Evolutionary conservation across 1,140 invertebrate genomes (phyloP).

Genomic region (Ceratitis capitata): DNA sequence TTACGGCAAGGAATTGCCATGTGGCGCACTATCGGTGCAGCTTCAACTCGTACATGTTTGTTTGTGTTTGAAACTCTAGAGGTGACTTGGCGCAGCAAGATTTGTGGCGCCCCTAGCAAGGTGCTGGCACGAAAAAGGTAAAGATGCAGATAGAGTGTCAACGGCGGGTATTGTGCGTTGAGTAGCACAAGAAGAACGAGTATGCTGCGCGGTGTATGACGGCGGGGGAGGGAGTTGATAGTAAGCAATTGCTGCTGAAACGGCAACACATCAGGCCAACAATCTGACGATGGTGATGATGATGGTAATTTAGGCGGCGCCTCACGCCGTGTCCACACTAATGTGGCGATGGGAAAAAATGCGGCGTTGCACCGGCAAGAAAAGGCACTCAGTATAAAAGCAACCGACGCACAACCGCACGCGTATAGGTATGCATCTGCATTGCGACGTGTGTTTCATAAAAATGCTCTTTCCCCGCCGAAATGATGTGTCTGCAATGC

Average conservation of each 20-base stretch:
- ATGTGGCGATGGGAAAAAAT: conserved; percentile 48
- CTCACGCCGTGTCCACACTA: conserved; percentile 61
- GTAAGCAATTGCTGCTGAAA: not conserved
- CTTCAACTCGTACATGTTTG: not conserved
- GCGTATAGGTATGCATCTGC: not conserved
- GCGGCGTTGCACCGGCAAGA: conserved; percentile 35
- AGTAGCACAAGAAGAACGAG: not conserved
- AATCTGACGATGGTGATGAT: conserved; percentile 37
- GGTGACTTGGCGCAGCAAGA: not conserved
- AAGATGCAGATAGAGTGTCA: not conserved
- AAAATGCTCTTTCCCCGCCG: not conserved
- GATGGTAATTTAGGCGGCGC: conserved; percentile 62
- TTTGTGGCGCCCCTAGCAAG: conserved; percentile 13
- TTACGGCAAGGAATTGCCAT: not conserved
- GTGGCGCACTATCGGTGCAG: not conserved
- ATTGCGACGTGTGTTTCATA: no score
- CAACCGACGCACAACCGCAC: not conserved
- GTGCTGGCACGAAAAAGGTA: not conserved
- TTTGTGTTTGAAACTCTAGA: not conserved
- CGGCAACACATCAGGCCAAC: not conserved
- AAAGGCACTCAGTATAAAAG: not conserved
- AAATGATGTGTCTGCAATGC: not conserved
- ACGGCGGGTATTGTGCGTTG: not conserved
- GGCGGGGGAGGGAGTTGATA: not conserved
- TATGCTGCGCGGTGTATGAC: no score